phyloP scores from a whole-genome alignment of 1,140 invertebrate species.

The Caenorhabditis tropicalis region DNA sequence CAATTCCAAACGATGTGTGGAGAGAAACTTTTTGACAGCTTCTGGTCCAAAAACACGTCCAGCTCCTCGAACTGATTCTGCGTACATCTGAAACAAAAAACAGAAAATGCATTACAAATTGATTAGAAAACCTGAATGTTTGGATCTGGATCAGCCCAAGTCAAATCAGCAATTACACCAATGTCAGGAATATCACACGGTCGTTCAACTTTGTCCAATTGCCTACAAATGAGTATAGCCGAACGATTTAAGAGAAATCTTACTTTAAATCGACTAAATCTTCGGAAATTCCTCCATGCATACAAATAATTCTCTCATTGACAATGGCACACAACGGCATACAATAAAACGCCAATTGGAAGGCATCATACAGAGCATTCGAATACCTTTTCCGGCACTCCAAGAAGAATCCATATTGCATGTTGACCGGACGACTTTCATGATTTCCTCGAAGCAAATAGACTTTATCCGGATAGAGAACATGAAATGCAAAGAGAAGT shows the following conservation, averaged over 20 bases:
- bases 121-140: not conserved
- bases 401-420: conserved; percentile 84
- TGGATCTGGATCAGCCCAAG: conserved; percentile 84
- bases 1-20: conserved; percentile 54
- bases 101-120: conserved; percentile 78
- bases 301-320: conserved; percentile 85
- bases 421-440: conserved; percentile 78
- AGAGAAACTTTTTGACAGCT: conserved; percentile 58
- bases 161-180: conserved; percentile 53
- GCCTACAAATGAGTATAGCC: not conserved
- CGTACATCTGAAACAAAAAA: conserved; percentile 84
- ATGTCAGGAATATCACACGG: conserved; percentile 63
- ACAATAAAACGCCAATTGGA: conserved; percentile 72
- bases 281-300: conserved; percentile 84
- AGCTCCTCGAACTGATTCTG: conserved; percentile 80
- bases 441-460: conserved; percentile 78
- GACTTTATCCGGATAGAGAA: conserved; percentile 77
- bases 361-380: conserved; percentile 55
- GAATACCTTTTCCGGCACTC: conserved; percentile 60
- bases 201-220: conserved; percentile 60
- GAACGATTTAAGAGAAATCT: not conserved
- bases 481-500: conserved; percentile 57
- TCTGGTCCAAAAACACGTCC: conserved; percentile 61
- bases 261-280: conserved; percentile 76
- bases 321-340: conserved; percentile 80